phyloP scores from a whole-genome alignment of 2,888 invertebrate genomes.

The Protula sp. region DNA sequence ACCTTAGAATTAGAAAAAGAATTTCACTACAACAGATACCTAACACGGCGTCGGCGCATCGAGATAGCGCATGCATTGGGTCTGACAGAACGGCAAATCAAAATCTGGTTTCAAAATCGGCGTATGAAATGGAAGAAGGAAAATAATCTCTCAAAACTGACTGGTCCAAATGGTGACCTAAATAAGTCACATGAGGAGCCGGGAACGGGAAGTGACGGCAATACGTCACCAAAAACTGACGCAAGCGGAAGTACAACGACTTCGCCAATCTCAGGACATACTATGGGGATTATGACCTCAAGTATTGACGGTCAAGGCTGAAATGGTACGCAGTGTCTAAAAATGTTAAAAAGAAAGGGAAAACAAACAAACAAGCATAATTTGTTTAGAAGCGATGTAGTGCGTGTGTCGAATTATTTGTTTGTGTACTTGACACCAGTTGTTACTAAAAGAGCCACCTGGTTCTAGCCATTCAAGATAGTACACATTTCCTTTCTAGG shows the following conservation, averaged over 20 bases:
- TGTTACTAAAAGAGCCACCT: too few relatives aligned
- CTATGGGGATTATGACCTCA: too few relatives aligned
- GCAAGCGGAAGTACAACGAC: neutral
- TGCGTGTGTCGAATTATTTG: too few relatives aligned
- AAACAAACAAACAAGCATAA: too few relatives aligned
- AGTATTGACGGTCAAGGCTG: too few relatives aligned
- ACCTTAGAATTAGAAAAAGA: conserved; percentile 96
- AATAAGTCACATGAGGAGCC: neutral
- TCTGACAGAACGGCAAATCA: conserved; percentile 86
- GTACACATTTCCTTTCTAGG: too few relatives aligned
- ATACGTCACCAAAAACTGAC: neutral
- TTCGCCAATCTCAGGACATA: neutral
- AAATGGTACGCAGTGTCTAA: too few relatives aligned
- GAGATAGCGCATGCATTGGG: conserved; percentile 95
- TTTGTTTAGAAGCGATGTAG: too few relatives aligned
- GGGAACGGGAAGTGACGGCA: neutral
- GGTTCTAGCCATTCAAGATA: too few relatives aligned
- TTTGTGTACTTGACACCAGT: too few relatives aligned
- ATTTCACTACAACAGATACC: conserved; percentile 97
- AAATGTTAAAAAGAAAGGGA: too few relatives aligned
- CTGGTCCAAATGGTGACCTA: conserved; percentile 13
- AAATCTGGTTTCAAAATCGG: conserved; percentile 75
- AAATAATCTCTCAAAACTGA: conserved; percentile 12
- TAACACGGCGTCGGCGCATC: conserved; percentile 91
- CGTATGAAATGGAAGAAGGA: conserved; percentile 98